Evolutionary conservation across 2,113 vertebrate species (phyloP).

Genomic region (Erpornis zantholeuca): DNA sequence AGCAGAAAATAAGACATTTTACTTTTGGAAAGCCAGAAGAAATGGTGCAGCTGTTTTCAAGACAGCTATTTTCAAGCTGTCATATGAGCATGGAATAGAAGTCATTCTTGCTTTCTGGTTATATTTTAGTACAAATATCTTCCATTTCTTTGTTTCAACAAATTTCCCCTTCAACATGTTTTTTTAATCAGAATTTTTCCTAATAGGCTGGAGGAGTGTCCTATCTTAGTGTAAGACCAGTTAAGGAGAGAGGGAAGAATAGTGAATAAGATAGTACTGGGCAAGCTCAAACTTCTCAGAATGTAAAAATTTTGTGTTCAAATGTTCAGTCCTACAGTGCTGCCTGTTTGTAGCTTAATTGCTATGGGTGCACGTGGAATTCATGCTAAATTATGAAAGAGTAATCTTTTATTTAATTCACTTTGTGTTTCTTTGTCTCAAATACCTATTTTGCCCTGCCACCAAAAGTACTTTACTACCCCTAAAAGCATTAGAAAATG

Average conservation of each 20-base stretch:
- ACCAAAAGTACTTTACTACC: not conserved
- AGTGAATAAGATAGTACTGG: not conserved
- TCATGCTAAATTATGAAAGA: not conserved
- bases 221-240: not conserved
- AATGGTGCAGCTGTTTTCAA: conserved; percentile 14
- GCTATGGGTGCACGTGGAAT: accelerated
- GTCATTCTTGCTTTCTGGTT: not conserved
- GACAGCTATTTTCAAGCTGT: not conserved
- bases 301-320: not conserved
- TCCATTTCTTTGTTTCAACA: conserved; percentile 18
- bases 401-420: not conserved
- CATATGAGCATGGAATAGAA: not conserved
- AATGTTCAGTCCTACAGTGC: not conserved
- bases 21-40: not conserved
- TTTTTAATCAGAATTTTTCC: conserved; percentile 8
- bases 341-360: not conserved
- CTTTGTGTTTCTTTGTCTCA: not conserved
- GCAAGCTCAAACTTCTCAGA: not conserved
- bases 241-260: not conserved
- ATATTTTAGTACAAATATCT: not conserved
- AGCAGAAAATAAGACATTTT: not conserved
- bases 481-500: not conserved
- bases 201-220: not conserved
- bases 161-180: not conserved
- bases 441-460: not conserved